These are phyloP conservation scores for Vulpes lagopus DNA, from an alignment of 2,113 vertebrate genomes.

Conservation along the genomic window DNA sequence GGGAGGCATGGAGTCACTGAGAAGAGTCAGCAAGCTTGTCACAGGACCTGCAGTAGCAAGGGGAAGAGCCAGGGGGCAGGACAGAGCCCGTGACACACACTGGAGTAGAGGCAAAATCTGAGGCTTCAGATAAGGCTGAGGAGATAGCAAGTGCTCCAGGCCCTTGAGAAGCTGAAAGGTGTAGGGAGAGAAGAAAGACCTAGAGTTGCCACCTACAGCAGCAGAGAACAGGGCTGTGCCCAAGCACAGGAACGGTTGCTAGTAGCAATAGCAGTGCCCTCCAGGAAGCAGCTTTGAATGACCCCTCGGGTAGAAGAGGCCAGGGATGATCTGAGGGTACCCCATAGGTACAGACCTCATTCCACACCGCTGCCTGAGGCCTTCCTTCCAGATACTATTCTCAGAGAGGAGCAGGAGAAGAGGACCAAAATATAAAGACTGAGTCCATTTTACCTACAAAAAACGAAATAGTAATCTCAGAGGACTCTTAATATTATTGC, in stretches of 20 bases:
- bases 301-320: not conserved
- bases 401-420: not conserved
- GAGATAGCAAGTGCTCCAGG: not conserved
- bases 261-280: not conserved
- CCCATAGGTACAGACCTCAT: not conserved
- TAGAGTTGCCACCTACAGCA: not conserved
- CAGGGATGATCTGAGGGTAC: too few relatives aligned
- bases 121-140: not conserved
- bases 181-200: not conserved
- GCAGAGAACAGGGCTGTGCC: not conserved
- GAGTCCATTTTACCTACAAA: not conserved
- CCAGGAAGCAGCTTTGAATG: not conserved
- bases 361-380: not conserved
- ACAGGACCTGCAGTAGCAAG: not conserved
- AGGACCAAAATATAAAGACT: not conserved
- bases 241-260: not conserved
- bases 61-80: not conserved
- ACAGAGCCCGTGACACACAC: not conserved
- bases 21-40: not conserved
- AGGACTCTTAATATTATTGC: not conserved
- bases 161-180: not conserved
- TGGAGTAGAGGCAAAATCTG: not conserved
- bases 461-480: not conserved
- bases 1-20: not conserved
- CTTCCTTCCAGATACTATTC: not conserved